Evolutionary conservation across 2,113 vertebrate species (phyloP).

Genomic region (Potamarius usumacintae): DNA sequence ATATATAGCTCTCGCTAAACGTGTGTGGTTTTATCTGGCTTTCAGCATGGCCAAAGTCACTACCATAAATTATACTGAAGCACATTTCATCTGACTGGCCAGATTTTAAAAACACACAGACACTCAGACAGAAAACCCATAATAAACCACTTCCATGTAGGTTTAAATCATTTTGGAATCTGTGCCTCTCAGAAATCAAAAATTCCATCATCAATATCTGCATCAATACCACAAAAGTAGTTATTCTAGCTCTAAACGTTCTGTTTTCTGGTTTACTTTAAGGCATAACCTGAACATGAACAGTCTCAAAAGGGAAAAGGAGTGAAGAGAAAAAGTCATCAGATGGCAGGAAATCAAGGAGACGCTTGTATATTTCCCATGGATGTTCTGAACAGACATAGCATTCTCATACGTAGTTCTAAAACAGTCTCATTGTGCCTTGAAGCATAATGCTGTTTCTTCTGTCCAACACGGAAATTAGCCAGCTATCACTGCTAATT

Average conservation of each 20-base stretch:
- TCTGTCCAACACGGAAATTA: conserved; percentile 43
- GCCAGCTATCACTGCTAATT: conserved; percentile 46
- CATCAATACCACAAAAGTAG: neutral
- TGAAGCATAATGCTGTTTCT: conserved; percentile 30
- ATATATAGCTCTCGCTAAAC: conserved; percentile 62
- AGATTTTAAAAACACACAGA: conserved; percentile 16
- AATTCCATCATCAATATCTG: neutral
- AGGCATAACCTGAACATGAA: neutral
- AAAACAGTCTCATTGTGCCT: conserved; percentile 44
- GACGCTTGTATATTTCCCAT: conserved; percentile 21
- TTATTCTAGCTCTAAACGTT: neutral
- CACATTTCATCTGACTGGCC: conserved; percentile 60
- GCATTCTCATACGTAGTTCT: conserved; percentile 39
- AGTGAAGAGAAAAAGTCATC: neutral
- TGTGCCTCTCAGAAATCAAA: neutral
- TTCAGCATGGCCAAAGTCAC: conserved; percentile 30
- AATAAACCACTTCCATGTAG: conserved; percentile 18
- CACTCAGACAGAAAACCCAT: conserved; percentile 47
- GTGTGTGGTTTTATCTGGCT: conserved; percentile 60
- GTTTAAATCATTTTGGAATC: conserved; percentile 14
- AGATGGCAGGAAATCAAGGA: conserved; percentile 42
- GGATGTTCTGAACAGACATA: conserved; percentile 11
- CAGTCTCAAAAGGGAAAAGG: neutral
- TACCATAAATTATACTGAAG: conserved; percentile 56
- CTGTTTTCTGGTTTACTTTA: neutral